These are phyloP conservation scores for Nasalis larvatus DNA, from an alignment of 2,113 vertebrate genomes.

Conservation along the genomic window DNA sequence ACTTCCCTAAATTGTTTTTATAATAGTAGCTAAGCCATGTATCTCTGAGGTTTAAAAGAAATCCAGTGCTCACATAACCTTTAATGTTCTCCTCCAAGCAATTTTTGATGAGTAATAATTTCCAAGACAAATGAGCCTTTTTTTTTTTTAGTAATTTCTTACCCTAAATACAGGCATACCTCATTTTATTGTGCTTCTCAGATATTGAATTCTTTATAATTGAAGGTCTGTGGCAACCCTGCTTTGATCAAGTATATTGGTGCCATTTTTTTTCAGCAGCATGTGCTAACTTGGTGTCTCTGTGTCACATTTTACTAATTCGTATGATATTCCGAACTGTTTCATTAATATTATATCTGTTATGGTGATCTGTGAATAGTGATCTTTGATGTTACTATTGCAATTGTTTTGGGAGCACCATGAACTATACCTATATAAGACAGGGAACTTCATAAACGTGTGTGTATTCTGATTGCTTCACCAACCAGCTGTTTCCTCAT, in stretches of 20 bases:
- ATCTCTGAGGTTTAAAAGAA: neutral
- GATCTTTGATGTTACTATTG: neutral
- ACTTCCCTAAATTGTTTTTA: neutral
- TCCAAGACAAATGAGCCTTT: neutral
- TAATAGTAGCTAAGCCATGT: neutral
- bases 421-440: neutral
- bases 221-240: neutral
- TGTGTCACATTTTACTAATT: neutral
- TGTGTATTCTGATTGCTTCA: neutral
- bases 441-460: neutral
- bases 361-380: neutral
- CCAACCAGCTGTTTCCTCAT: neutral
- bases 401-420: neutral
- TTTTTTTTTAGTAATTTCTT: neutral
- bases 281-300: neutral
- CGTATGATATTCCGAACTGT: neutral
- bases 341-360: neutral
- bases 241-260: neutral
- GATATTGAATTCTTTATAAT: neutral
- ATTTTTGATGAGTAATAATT: slow-evolving; percentile 21
- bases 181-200: neutral
- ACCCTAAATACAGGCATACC: neutral
- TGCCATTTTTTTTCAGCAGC: neutral
- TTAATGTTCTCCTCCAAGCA: neutral
- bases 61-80: neutral